Evolutionary conservation across 2,113 vertebrate species (phyloP).

Genomic region (Addax nasomaculatus): DNA sequence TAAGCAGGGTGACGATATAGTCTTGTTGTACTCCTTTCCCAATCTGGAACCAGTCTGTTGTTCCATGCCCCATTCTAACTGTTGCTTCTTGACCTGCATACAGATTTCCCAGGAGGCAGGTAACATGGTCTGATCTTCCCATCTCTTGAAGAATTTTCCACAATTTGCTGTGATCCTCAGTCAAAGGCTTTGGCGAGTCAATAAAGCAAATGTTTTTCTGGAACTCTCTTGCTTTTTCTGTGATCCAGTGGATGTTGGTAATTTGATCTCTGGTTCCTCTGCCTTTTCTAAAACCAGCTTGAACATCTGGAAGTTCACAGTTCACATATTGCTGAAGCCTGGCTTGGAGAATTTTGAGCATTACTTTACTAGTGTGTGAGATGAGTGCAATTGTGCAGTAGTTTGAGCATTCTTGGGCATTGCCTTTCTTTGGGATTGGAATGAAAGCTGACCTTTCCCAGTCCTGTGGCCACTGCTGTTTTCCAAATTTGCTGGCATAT

Average conservation of each 20-base stretch:
- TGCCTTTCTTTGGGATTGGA: not conserved
- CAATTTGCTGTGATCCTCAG: not conserved
- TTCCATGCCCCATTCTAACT: not conserved
- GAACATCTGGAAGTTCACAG: not conserved
- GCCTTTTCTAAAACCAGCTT: not conserved
- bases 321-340: not conserved
- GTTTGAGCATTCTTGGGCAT: not conserved
- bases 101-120: not conserved
- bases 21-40: not conserved
- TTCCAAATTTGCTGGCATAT: not conserved
- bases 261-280: not conserved
- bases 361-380: not conserved
- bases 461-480: not conserved
- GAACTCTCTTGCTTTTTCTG: not conserved
- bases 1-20: not conserved
- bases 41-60: not conserved
- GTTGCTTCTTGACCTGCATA: not conserved
- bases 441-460: not conserved
- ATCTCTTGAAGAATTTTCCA: not conserved
- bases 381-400: not conserved
- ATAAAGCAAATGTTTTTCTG: not conserved
- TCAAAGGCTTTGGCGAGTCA: not conserved
- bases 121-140: not conserved
- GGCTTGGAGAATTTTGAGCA: not conserved
- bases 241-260: not conserved